Base-by-base conservation (phyloP, 2,888 invertebrate species). In the Erynnis tages region DNA sequence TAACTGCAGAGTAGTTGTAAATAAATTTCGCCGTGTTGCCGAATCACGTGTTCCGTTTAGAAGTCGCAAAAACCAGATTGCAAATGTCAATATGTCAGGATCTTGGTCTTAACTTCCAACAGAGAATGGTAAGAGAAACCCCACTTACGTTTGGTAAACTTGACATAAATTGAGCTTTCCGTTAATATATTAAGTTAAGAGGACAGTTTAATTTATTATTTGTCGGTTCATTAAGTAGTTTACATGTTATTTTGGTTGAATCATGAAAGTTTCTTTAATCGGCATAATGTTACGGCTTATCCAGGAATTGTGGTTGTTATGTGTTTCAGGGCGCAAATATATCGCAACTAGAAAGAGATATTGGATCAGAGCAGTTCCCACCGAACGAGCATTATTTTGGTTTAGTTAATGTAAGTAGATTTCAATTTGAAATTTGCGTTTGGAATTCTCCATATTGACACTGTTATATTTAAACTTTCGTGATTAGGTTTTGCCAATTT, bases 331-430 rank as follows among this genome's bases (percentile, higher is more conserved):
- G 99, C 91, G 97, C 98, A 88, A 99, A 98, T 93, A 97, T 98
- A 90, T 99, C 98, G 73, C 98, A 99, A 90, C 91, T 99, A 88
- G 99, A 99, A 92, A 96, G 97, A 91, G 99, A 99, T 92, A 98
- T 99, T 81, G 99, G 98, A 76, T 94, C 97, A 71, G 99, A 99
- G 90, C 97, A 98, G 82, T 97, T 99, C 90, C 98, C 98, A 73
- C 95, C 97, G 59, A 99, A 99, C 88, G 99, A 99, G 83, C 98
- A 98, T 88, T 99, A 98, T 88, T 99, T 99, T 92, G 99, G 99
- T 77, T 93, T 99, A 88, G 98, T 99, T 62, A 99, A 99, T 93
- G 98, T 98, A 91, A 94, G 96, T 93, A 19, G 66, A 54, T 11
- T 13, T 16, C 25, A 40, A n/a, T 8, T 25, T 41, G n/a, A n/a